phyloP scores from a whole-genome alignment of 2,113 vertebrate genomes.

The Xiphias gladius region DNA sequence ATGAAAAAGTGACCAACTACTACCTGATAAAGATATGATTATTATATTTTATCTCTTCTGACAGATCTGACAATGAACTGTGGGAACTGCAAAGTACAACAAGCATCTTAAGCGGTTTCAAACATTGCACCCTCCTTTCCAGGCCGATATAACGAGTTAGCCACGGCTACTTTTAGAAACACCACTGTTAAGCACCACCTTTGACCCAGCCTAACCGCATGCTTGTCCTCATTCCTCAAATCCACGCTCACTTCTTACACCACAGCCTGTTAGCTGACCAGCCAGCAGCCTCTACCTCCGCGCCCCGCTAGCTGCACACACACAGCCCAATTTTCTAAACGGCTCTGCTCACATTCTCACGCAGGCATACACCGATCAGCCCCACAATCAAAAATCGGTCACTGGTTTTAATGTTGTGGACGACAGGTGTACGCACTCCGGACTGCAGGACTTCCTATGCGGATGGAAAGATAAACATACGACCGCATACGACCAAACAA shows the following conservation, averaged over 20 bases:
- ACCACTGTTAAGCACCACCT: not conserved
- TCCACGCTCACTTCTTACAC: not conserved
- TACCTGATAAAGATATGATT: not conserved
- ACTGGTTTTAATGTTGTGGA: too few relatives aligned
- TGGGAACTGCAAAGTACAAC: not conserved
- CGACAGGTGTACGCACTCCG: not conserved
- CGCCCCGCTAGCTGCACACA: not conserved
- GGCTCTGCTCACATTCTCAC: not conserved
- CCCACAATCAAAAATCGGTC: too few relatives aligned
- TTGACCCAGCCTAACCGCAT: not conserved
- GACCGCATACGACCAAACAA: not conserved
- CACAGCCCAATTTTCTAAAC: too few relatives aligned
- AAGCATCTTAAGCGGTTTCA: not conserved
- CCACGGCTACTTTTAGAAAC: not conserved
- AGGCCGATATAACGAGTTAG: not conserved
- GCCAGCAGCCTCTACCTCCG: slow-evolving; percentile 8
- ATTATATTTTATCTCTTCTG: not conserved
- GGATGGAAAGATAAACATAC: not conserved
- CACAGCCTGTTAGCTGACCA: slow-evolving; percentile 19
- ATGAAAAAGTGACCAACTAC: not conserved
- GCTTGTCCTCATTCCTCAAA: slow-evolving; percentile 7
- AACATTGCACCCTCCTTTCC: not conserved
- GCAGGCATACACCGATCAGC: too few relatives aligned
- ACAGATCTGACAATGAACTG: not conserved
- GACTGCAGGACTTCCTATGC: not conserved